Evolutionary conservation across 1,140 invertebrate species (phyloP).

Genomic region (Drosophila azteca): DNA sequence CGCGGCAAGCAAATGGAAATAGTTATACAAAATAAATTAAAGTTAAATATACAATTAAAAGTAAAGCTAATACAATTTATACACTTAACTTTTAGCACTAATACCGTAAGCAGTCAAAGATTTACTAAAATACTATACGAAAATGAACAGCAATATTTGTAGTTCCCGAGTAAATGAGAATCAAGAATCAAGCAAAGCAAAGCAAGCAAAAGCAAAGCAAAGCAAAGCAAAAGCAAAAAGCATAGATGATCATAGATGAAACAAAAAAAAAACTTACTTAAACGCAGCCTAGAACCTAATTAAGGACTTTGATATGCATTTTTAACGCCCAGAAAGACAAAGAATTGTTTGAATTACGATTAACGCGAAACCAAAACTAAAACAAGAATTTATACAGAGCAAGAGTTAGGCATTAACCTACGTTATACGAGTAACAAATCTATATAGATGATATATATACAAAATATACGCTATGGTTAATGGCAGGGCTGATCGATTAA

Average conservation of each 20-base stretch:
- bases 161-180: constrained; percentile 40
- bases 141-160: constrained; percentile 48
- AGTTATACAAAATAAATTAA: constrained; percentile 29
- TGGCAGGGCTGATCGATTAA: constrained; percentile 45
- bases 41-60: constrained; percentile 37
- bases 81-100: constrained; percentile 52
- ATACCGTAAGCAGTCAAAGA: constrained; percentile 54
- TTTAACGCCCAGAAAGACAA: constrained; percentile 69
- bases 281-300: constrained; percentile 44
- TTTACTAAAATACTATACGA: constrained; percentile 30
- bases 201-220: neutral
- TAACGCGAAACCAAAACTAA: constrained; percentile 45
- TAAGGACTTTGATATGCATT: constrained; percentile 79
- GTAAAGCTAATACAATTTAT: constrained; percentile 47
- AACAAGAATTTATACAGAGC: constrained; percentile 76
- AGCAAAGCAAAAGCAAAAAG: constrained; percentile 1
- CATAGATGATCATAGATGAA: constrained; percentile 42
- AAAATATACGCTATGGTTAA: constrained; percentile 52
- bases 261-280: constrained; percentile 21
- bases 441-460: constrained; percentile 46
- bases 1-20: constrained; percentile 34
- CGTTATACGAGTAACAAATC: constrained; percentile 43
- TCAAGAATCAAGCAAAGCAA: no score
- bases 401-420: constrained; percentile 70
- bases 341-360: constrained; percentile 44